Percentiles rank a stretch among this genome's conserved stretches.
Conservation (phyloP, 2,797 vertebrate species). For the Carapus acus region DNA sequence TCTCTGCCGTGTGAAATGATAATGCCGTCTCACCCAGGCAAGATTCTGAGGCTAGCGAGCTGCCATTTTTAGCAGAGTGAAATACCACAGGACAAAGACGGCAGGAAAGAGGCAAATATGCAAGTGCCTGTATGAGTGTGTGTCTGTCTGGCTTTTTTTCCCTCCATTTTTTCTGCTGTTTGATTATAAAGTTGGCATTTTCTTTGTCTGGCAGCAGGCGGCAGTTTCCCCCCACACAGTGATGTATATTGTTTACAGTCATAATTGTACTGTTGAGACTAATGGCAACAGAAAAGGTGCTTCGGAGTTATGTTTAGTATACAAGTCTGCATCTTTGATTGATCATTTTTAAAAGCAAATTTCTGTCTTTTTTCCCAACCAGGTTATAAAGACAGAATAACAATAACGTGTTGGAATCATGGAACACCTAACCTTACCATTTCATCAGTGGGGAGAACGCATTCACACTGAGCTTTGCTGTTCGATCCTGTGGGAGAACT, state of each 20-base stretch:
- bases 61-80: conserved; percentile 64
- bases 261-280: background rate
- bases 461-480: too few species aligned
- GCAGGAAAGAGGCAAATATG: conserved; percentile 20
- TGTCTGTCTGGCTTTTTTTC: background rate
- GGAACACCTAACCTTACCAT: too few species aligned
- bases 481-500: too few species aligned
- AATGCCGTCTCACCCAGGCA: conserved; percentile 77
- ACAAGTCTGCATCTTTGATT: background rate
- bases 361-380: background rate
- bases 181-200: background rate
- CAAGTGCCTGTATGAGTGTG: conserved; percentile 15
- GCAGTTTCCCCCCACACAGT: background rate
- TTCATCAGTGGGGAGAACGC: too few species aligned
- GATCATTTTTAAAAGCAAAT: background rate
- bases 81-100: conserved; percentile 55
- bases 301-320: background rate
- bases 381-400: too few species aligned
- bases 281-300: background rate
- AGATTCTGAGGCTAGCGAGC: conserved; percentile 51
- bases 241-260: background rate
- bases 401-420: too few species aligned
- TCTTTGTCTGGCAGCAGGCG: too few species aligned
- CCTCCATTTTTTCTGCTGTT: background rate
- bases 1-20: conserved; percentile 93